phyloP scores from a whole-genome alignment of 2,797 vertebrate species.

The Halcyon smyrnensis region DNA sequence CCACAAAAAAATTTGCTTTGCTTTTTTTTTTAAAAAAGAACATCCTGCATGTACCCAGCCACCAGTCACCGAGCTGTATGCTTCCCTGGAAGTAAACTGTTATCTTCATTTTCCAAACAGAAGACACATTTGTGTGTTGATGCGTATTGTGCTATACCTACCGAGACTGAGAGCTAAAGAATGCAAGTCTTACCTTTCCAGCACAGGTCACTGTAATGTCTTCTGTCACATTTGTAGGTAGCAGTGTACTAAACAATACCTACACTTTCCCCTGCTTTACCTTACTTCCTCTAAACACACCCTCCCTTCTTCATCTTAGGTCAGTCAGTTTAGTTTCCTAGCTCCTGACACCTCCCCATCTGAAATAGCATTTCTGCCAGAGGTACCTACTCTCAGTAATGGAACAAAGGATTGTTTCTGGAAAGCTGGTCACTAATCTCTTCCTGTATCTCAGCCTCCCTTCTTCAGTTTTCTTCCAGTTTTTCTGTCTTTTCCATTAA shows the following conservation, averaged over 20 bases:
- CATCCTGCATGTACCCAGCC: not conserved
- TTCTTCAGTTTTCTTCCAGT: not conserved
- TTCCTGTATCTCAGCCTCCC: not conserved
- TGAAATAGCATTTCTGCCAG: constrained; percentile 1
- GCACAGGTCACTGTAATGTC: not conserved
- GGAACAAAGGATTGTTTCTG: constrained; percentile 1
- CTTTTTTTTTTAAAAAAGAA: not conserved
- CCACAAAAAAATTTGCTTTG: not conserved
- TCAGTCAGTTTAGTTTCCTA: not conserved
- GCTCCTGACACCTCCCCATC: not conserved
- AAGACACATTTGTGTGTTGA: not conserved
- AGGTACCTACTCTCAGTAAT: not conserved
- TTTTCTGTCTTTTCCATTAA: constrained; percentile 7
- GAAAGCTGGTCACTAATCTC: not conserved
- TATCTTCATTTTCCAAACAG: not conserved
- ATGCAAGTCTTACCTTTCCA: not conserved
- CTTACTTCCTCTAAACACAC: not conserved
- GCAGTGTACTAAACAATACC: not conserved
- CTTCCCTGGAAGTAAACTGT: not conserved
- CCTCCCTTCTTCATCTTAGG: not conserved
- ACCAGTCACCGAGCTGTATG: not conserved
- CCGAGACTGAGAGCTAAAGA: not conserved
- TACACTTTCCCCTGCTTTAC: not conserved
- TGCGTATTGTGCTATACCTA: not conserved
- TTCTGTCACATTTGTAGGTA: not conserved